Evolutionary conservation across 2,113 vertebrate genomes (phyloP).

Genomic region (Stomatorhinus ivindoensis): DNA sequence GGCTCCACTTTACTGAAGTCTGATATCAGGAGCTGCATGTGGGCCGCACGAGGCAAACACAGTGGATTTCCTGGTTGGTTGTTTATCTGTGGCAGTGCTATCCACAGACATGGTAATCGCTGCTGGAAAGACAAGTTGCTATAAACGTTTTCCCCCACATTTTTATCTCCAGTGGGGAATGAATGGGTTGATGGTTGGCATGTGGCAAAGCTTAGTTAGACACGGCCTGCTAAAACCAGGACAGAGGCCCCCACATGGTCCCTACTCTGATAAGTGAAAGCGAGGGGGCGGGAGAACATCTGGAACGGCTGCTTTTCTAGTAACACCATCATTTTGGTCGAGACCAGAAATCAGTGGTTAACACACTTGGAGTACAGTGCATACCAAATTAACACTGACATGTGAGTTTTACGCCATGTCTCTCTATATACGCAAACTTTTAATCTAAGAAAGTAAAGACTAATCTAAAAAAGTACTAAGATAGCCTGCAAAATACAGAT

Average conservation of each 20-base stretch:
- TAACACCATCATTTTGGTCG: neutral
- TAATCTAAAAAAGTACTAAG: neutral
- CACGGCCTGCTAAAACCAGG: constrained; percentile 48
- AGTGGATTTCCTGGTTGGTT: constrained; percentile 48
- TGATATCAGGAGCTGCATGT: neutral
- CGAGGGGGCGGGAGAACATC: constrained; percentile 6
- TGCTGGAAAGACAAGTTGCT: constrained; percentile 45
- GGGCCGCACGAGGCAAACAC: constrained; percentile 44
- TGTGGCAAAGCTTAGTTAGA: constrained; percentile 54
- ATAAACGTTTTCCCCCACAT: constrained; percentile 40
- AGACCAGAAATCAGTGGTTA: neutral
- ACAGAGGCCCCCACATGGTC: constrained; percentile 40
- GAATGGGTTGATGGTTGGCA: constrained; percentile 53
- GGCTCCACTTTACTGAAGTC: constrained; percentile 30
- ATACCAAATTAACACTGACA: neutral
- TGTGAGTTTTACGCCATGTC: neutral
- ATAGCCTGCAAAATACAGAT: neutral
- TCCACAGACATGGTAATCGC: constrained; percentile 54
- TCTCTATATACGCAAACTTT: neutral
- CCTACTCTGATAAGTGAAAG: constrained; percentile 45
- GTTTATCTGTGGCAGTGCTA: constrained; percentile 36
- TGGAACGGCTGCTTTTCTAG: neutral
- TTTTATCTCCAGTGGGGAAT: constrained; percentile 47
- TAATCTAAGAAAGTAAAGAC: neutral
- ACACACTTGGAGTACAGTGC: neutral